Base-by-base conservation (phyloP, 2,113 vertebrate genomes). In the Ctenodactylus gundi region DNA sequence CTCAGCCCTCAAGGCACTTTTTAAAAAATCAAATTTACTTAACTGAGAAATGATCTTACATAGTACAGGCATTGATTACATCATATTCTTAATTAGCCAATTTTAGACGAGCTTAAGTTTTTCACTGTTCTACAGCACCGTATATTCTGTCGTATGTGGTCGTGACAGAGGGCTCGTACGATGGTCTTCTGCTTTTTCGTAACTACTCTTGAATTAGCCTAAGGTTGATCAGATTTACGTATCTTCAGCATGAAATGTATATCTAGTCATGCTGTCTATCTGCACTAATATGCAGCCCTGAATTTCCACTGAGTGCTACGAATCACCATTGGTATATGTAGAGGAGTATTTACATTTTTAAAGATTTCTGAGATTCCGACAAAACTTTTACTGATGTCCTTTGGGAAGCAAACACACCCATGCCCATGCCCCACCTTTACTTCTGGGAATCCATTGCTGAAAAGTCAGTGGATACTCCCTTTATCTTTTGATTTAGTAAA, bases 11-110 rank as follows among this genome's bases (percentile, higher is more conserved):
- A n/a, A n/a, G n/a, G n/a, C n/a, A n/a, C n/a, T n/a, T n/a, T 23
- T 86, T 64, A 31, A 39, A 77, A 94, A 60, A n/a, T 86, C 18
- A 6, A 90, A 72, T 65, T 57, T 51, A 88, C 64, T 82, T 85
- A 51, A 83, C 4, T 68, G 41, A 46, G 12, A 90, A 70, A 27
- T 65, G n/a, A 81, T 64, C 8, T 60, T 67, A 55, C 23, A 6
- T 85, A 17, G 1, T 27, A 7, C n/a, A 91, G 44, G n/a, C n/a
- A n/a, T n/a, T n/a, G n/a, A n/a, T n/a, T n/a, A n/a, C n/a, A n/a
- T n/a, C n/a, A n/a, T n/a, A n/a, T n/a, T n/a, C n/a, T n/a, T n/a
- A n/a, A n/a, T n/a, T n/a, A n/a, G n/a, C n/a, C n/a, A n/a, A n/a
- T n/a, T n/a, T n/a, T n/a, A 65, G 17, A 41, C 80, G 10, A 62